Percentiles rank a stretch among this genome's conserved stretches.
phyloP scores from a whole-genome alignment of 2,113 vertebrate species.

The Parotia lawesii region DNA sequence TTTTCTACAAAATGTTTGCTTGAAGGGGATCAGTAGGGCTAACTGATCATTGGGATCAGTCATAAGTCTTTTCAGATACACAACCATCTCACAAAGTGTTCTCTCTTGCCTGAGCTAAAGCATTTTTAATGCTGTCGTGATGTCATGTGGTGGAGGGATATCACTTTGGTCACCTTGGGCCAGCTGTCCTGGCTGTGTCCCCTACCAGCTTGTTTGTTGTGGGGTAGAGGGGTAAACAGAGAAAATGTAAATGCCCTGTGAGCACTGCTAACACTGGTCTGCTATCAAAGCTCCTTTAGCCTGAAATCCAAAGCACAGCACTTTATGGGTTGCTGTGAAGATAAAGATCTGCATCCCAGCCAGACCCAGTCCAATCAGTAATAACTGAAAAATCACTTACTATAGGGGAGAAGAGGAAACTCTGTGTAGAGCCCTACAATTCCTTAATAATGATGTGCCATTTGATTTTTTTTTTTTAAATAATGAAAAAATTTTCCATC shows the following conservation, averaged over 20 bases:
- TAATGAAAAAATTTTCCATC: not conserved
- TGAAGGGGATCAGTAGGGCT: not conserved
- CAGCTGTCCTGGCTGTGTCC: not conserved
- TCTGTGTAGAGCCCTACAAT: not conserved
- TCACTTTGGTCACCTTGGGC: not conserved
- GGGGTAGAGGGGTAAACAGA: not conserved
- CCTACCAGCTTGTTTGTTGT: not conserved
- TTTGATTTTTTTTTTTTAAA: not conserved
- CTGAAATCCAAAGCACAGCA: not conserved
- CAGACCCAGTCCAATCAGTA: not conserved
- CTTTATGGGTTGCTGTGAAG: not conserved
- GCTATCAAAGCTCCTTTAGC: not conserved
- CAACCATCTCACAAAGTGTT: not conserved
- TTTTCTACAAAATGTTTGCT: not conserved
- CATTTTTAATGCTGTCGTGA: not conserved
- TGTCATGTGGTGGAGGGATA: accelerated
- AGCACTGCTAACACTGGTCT: not conserved
- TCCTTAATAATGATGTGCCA: not conserved
- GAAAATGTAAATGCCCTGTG: not conserved
- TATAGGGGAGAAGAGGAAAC: not conserved
- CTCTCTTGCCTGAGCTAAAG: not conserved
- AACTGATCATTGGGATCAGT: not conserved
- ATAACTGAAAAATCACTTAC: not conserved
- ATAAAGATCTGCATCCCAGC: not conserved
- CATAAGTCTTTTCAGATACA: not conserved